Evolutionary conservation across 2,888 invertebrate species (phyloP).

Genomic region (Ormyrus pomaceus): DNA sequence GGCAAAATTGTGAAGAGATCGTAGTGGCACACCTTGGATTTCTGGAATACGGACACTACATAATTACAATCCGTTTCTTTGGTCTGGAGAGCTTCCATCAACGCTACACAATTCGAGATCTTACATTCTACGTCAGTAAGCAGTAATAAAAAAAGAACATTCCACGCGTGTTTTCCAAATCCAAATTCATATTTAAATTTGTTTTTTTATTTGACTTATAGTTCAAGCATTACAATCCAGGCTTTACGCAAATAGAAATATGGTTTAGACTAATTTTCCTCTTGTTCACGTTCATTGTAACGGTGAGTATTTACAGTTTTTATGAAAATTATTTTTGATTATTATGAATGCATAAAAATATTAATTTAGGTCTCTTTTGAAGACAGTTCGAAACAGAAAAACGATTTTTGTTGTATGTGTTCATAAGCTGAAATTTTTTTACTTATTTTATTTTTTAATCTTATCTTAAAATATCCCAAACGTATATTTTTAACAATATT

Average conservation of each 20-base stretch:
- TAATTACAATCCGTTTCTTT: constrained; percentile 89
- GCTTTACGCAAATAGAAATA: constrained; percentile 97
- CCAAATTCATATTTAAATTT: constrained; percentile 46
- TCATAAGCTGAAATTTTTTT: no score
- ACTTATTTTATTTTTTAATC: no score
- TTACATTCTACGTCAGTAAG: constrained; percentile 89
- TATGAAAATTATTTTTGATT: constrained; percentile 5
- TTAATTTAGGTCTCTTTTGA: background rate
- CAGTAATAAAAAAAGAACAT: constrained; percentile 49
- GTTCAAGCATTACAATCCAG: constrained; percentile 97
- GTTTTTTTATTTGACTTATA: constrained; percentile 76
- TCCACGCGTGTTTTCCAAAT: background rate
- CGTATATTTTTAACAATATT: constrained; percentile 46
- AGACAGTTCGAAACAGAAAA: no score
- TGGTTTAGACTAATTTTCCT: constrained; percentile 98
- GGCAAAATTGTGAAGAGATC: constrained; percentile 90
- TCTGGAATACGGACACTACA: constrained; percentile 91
- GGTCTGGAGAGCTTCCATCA: constrained; percentile 91
- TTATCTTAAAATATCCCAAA: no score
- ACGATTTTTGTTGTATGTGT: no score
- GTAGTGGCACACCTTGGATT: constrained; percentile 93
- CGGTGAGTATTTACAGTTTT: constrained; percentile 80
- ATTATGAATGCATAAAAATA: constrained; percentile 27
- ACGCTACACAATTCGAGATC: constrained; percentile 88
- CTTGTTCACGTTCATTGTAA: constrained; percentile 88